These are phyloP conservation scores for Aegotheles bennettii DNA, from an alignment of 2,113 vertebrate genomes.

Conservation along the genomic window DNA sequence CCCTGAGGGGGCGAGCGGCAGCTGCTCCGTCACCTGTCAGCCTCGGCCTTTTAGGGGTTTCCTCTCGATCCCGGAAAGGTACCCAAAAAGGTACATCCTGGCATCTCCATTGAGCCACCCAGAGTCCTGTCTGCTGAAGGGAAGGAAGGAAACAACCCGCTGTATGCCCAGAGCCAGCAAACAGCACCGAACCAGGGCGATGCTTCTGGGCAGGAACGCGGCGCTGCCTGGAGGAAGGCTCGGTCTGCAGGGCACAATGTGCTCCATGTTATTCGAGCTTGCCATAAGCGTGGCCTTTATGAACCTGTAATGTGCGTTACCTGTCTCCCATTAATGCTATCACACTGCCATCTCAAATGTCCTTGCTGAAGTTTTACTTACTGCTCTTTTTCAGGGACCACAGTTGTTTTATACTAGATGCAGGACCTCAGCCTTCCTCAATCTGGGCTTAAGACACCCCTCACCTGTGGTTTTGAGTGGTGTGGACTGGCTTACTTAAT, in stretches of 20 bases:
- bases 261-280: neutral
- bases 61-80: neutral
- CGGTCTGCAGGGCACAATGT: neutral
- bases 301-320: neutral
- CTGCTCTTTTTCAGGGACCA: neutral
- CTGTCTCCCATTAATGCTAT: neutral
- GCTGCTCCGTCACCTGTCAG: rapidly evolving
- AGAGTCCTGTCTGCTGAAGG: neutral
- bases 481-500: neutral
- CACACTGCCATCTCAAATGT: neutral
- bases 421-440: neutral
- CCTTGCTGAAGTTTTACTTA: neutral
- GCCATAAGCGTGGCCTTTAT: neutral
- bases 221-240: neutral
- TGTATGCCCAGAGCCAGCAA: neutral
- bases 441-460: neutral
- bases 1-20: rapidly evolving
- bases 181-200: neutral
- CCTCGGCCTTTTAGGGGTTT: neutral
- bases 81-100: neutral
- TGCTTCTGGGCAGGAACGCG: neutral
- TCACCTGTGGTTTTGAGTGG: neutral
- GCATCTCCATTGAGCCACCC: neutral
- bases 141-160: neutral
- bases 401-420: neutral